Conservation (phyloP, 2,797 vertebrate species). For the Sebastes iracundus region DNA sequence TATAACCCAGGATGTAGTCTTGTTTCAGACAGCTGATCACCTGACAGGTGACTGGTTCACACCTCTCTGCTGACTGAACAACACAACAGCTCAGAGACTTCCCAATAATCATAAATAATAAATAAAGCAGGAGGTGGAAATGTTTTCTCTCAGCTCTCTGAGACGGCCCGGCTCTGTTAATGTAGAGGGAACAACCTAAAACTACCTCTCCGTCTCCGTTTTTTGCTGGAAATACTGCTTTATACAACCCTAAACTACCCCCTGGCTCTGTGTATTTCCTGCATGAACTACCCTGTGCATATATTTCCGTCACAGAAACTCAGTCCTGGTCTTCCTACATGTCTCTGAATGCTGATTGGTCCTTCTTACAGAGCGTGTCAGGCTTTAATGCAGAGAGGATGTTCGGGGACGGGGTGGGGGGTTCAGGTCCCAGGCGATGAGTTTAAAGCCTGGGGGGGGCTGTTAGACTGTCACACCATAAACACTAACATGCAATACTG, state of each 20-base stretch:
- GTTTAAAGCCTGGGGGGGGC: background rate
- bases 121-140: no score
- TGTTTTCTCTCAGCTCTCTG: no score
- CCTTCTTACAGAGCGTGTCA: background rate
- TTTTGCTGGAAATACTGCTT: no score
- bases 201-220: no score
- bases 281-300: background rate
- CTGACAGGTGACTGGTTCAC: no score
- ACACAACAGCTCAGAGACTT: no score
- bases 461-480: background rate
- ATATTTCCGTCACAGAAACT: no score
- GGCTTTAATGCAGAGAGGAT: background rate
- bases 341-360: background rate
- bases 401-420: background rate
- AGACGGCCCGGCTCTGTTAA: accelerated
- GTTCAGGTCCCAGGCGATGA: background rate
- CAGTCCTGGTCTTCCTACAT: no score
- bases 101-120: no score
- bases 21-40: no score
- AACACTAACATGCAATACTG: background rate
- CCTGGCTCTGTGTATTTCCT: background rate
- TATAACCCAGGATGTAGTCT: no score
- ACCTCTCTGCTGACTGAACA: no score
- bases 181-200: background rate
- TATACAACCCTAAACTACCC: background rate